These are phyloP conservation scores for Ametastegia equiseti DNA, from an alignment of 2,888 invertebrate species.

Conservation along the genomic window DNA sequence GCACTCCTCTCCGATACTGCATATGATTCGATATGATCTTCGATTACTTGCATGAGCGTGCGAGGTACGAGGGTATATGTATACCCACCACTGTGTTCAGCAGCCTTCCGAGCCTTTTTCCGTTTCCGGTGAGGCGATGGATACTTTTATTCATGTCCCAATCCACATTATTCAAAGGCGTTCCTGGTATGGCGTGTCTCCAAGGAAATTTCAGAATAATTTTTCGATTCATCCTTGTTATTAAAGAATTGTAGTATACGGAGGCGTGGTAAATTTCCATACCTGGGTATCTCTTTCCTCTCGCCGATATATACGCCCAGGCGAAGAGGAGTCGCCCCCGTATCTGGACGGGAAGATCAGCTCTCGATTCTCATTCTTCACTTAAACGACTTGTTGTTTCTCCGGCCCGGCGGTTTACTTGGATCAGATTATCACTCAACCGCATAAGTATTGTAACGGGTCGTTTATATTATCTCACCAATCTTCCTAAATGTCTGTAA, in stretches of 20 bases:
- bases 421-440: slow-evolving; percentile 7
- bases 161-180: not conserved
- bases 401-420: not conserved
- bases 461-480: not conserved
- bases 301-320: not conserved
- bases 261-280: not conserved
- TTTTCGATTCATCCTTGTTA: not conserved
- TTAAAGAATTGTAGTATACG: slow-evolving; percentile 4
- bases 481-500: not conserved
- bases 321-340: not conserved
- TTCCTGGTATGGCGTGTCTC: not conserved
- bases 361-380: not conserved
- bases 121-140: too few relatives aligned
- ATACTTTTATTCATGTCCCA: not conserved
- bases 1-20: not conserved
- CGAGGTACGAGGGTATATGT: not conserved
- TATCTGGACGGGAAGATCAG: not conserved
- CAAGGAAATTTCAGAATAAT: not conserved
- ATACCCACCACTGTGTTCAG: not conserved
- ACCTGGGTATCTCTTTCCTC: not conserved
- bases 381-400: slow-evolving; percentile 15
- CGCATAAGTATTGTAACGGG: not conserved
- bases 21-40: not conserved
- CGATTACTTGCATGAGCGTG: not conserved
- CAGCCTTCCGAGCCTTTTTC: not conserved